Evolutionary conservation across 2,797 vertebrate species (phyloP).

Genomic region (Neomorphus geoffroyi): DNA sequence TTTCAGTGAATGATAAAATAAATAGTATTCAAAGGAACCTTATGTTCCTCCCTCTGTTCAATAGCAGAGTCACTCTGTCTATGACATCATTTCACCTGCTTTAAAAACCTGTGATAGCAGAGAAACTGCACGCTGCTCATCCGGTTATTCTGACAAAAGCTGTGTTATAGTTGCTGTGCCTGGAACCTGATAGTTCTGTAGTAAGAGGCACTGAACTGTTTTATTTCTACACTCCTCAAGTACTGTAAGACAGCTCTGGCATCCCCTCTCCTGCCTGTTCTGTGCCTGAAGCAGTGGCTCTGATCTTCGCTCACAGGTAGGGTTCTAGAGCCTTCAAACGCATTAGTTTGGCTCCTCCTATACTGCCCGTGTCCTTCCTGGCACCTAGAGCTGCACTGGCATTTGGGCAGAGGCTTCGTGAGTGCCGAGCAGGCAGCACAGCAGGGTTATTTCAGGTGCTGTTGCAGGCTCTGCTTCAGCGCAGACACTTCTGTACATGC

Average conservation of each 20-base stretch:
- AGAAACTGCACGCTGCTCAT: neutral
- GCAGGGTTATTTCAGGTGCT: neutral
- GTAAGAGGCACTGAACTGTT: neutral
- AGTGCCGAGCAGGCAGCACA: neutral
- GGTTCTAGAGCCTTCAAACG: neutral
- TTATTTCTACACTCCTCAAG: neutral
- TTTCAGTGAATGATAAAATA: neutral
- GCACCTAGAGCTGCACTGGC: neutral
- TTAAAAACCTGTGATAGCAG: neutral
- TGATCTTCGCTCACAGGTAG: neutral
- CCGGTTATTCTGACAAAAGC: neutral
- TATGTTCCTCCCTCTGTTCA: neutral
- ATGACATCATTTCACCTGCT: neutral
- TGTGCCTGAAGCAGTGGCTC: neutral
- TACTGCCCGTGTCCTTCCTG: neutral
- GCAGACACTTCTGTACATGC: neutral
- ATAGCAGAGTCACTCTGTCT: neutral
- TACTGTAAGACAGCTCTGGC: neutral
- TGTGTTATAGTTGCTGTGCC: neutral
- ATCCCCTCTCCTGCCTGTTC: neutral
- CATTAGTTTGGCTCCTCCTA: neutral
- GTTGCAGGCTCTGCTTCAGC: neutral
- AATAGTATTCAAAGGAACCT: neutral
- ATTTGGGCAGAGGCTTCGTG: neutral
- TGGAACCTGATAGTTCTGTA: neutral